Base-by-base conservation (phyloP, 2,888 invertebrate genomes). In the Vanessa cardui region DNA sequence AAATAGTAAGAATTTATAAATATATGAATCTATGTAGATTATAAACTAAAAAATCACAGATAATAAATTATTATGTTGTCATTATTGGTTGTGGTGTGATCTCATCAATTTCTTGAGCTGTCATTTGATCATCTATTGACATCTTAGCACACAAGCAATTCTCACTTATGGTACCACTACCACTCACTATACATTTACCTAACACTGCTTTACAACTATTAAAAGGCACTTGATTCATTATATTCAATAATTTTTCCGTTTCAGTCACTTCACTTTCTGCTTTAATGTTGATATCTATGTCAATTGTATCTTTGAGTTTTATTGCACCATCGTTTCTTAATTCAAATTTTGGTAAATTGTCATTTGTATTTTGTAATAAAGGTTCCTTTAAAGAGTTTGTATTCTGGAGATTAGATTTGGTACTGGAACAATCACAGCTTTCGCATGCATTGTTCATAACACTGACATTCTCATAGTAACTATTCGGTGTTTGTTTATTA, bases 131-230 rank as follows among this genome's bases (percentile, higher is more conserved):
- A 65, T 88, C 86, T 0, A 84, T 74, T 12, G 81, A 74, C 92
- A 92, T 92, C 76, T 81, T 88, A 0, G 89, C 92, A 74, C 92
- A 92, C 0, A 92, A 76, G 71, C 92, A 92, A 4, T 84, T 87
- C 15, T 90, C 91, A 26, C 81, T 85, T 6, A 89, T 87, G 5
- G 80, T 84, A 2, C 87, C 85, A 73, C 83, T 87, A 0, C 87
- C 89, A 73, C 86, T 89, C 0, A 88, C 89, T 69, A 92, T 88
- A 71, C 92, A 92, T 64, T 85, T 89, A 9, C 92, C 92, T 44
- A 92, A 77, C 3, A 87, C 79, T 69, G 80, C 89, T 74, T 88
- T 89, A 72, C 92, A 92, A 74, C 88, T 89, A 64, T 87, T 87
- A 54, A 80, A 86, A 39, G 85, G 83, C 26, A 87, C 73, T 58